phyloP scores from a whole-genome alignment of 2,113 vertebrate species.

The Oryzias celebensis region DNA sequence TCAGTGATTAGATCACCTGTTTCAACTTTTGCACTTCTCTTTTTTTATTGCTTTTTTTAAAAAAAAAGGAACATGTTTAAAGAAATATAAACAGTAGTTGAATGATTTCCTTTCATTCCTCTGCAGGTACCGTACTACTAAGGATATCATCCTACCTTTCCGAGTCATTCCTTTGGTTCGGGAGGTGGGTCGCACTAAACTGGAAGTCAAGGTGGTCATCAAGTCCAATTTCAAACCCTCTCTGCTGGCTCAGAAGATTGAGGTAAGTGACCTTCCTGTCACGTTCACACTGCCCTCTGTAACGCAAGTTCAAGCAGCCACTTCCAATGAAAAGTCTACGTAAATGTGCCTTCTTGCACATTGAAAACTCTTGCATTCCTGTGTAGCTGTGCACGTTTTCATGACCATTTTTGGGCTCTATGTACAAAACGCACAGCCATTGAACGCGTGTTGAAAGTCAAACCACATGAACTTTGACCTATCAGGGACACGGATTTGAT shows the following conservation, averaged over 20 bases:
- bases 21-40: background rate
- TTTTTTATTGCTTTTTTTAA: background rate
- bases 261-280: constrained; percentile 74
- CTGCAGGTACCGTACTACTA: constrained; percentile 95
- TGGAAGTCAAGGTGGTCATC: constrained; percentile 99
- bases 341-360: no score
- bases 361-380: no score
- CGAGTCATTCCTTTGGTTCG: constrained; percentile 95
- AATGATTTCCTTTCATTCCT: background rate
- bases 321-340: background rate
- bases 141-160: constrained; percentile 99
- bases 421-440: no score
- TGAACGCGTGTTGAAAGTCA: no score
- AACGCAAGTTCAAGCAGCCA: no score
- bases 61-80: background rate
- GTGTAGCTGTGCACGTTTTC: no score
- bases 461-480: no score
- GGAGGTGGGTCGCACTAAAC: constrained; percentile 96
- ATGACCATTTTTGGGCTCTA: no score
- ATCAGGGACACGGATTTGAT: no score
- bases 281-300: background rate
- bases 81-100: background rate
- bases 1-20: constrained; percentile 47
- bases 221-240: constrained; percentile 99
- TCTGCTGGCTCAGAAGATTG: constrained; percentile 97